phyloP scores from a whole-genome alignment of 2,888 invertebrate genomes.

The Sympetrum striolatum region DNA sequence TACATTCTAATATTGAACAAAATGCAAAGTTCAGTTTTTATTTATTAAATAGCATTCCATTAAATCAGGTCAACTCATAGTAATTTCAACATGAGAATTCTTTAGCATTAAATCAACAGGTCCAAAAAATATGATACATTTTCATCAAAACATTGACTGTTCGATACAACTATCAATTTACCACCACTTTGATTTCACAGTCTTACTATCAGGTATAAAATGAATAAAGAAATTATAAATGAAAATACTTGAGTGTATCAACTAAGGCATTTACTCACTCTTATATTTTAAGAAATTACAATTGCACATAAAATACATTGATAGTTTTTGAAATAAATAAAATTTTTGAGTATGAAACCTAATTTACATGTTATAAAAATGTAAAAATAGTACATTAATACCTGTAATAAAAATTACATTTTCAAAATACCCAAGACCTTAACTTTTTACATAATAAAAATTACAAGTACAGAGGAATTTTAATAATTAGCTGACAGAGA shows the following conservation, averaged over 20 bases:
- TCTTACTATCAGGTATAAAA: too few relatives aligned
- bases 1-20: too few relatives aligned
- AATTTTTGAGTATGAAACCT: not conserved
- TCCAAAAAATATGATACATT: too few relatives aligned
- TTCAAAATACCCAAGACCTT: not conserved
- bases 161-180: too few relatives aligned
- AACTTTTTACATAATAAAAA: not conserved
- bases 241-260: not conserved
- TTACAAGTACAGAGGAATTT: not conserved
- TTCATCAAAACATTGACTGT: too few relatives aligned
- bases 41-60: too few relatives aligned
- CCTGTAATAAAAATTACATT: not conserved
- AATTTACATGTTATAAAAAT: not conserved
- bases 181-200: too few relatives aligned
- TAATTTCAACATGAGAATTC: too few relatives aligned
- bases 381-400: not conserved
- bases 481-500: not conserved
- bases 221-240: too few relatives aligned
- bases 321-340: not conserved
- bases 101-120: too few relatives aligned
- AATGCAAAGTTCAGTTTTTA: too few relatives aligned
- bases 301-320: constrained; percentile 30
- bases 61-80: too few relatives aligned
- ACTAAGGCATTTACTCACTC: not conserved
- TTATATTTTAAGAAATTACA: not conserved